Conservation (phyloP, 2,113 vertebrate species). For the Argyrosomus japonicus region DNA sequence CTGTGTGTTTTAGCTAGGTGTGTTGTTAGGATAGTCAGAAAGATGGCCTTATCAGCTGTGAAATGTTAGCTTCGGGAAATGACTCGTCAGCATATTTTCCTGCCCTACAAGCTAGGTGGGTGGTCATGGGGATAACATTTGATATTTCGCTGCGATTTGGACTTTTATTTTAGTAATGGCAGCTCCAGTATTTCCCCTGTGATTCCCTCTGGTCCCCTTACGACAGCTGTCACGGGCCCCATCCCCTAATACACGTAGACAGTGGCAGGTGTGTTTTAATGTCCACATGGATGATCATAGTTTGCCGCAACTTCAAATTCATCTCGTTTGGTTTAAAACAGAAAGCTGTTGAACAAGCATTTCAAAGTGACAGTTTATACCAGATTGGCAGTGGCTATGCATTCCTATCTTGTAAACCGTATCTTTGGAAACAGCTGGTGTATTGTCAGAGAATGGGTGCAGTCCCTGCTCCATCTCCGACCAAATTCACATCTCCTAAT, state of each 20-base stretch:
- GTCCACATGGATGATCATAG: not conserved
- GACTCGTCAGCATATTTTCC: constrained; percentile 34
- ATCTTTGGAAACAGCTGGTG: not conserved
- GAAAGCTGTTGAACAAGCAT: not conserved
- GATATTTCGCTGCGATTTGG: constrained; percentile 14
- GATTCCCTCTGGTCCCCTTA: not conserved
- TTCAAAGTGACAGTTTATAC: not conserved
- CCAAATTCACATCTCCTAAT: not conserved
- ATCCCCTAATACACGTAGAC: not conserved
- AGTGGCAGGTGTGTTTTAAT: not conserved
- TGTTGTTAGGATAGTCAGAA: constrained; percentile 40
- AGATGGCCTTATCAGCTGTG: constrained; percentile 57
- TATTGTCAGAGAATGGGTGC: not conserved
- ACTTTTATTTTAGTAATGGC: not conserved
- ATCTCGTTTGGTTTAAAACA: constrained; percentile 3
- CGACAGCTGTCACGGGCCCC: constrained; percentile 52
- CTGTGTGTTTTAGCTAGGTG: constrained; percentile 44
- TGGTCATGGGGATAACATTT: not conserved
- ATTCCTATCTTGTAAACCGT: not conserved
- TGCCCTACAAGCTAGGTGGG: not conserved
- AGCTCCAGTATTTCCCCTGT: not conserved
- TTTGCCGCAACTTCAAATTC: not conserved
- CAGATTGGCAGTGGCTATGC: not conserved
- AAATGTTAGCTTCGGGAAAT: constrained; percentile 36
- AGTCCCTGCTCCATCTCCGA: not conserved